Conservation (phyloP, 2,113 vertebrate species). For the Tringa solitaria region DNA sequence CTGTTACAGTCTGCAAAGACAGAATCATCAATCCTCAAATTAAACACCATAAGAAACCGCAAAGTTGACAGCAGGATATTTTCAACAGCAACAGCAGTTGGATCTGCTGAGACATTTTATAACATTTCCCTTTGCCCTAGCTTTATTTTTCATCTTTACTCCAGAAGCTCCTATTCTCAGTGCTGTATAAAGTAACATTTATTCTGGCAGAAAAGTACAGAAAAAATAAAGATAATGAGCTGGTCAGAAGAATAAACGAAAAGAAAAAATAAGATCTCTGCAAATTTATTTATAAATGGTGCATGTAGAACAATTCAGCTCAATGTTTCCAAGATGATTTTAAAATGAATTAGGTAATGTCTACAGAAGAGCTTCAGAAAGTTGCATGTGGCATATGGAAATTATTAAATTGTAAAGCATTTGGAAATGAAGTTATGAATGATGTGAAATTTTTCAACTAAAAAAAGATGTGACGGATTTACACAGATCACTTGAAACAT, state of each 20-base stretch:
- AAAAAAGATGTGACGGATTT: slow-evolving; percentile 39
- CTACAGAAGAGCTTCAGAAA: slow-evolving; percentile 49
- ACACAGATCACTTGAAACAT: background rate
- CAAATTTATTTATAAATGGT: background rate
- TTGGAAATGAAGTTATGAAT: slow-evolving; percentile 41
- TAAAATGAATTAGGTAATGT: slow-evolving; percentile 49
- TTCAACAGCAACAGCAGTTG: background rate
- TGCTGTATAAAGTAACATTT: background rate
- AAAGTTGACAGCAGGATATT: background rate
- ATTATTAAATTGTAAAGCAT: slow-evolving; percentile 30
- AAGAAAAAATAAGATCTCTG: background rate
- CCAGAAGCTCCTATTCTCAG: background rate
- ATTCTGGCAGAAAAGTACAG: background rate
- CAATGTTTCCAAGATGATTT: slow-evolving; percentile 7
- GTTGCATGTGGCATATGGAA: slow-evolving; percentile 30
- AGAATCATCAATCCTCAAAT: slow-evolving; percentile 4
- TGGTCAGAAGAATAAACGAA: background rate
- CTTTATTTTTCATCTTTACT: background rate
- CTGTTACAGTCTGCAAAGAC: slow-evolving; percentile 88
- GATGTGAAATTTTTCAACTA: slow-evolving; percentile 25
- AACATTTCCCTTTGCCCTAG: background rate
- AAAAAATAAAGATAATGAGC: background rate
- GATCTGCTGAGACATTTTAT: background rate
- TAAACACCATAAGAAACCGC: background rate
- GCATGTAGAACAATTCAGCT: slow-evolving; percentile 9